Evolutionary conservation across 2,113 vertebrate species (phyloP), one percentile per base, ranked within the genome.

Genomic region (Etheostoma spectabile): DNA sequence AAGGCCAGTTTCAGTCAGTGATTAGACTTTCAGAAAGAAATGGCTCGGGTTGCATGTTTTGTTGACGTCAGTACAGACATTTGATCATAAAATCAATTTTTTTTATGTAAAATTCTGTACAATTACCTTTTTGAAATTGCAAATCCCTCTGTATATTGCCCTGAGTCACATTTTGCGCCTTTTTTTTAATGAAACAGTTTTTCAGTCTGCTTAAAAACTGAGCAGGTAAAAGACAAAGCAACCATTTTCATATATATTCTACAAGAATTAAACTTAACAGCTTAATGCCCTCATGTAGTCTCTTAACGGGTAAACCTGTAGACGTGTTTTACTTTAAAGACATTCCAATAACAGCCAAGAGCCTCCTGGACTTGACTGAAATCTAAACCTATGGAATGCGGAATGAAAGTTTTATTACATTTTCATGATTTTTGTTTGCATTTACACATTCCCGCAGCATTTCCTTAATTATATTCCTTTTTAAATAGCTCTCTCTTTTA

Each of bases 341-440:
- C 66, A 61, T 84, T 86, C 64, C 60, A 60, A 46, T 4, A 63
- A 15, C 18, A 21, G 75, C 16, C n/a, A 22, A 4, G 8, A 66
- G 14, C 21, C 8, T 13, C 15, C 0, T 73, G 35, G 24, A 55
- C 19, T 56, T 33, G 14, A 48, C 67, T 42, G 1, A 48, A 35
- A 35, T 35, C 2, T 63, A 21, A 72, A 62, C 1, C 1, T 42
- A 10, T 18, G 3, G 3, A 65, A 52, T 7, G 59, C 30, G 33
- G 11, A 60, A 7, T 62, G 49, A 60, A 27, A 24, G 33, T 22
- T 75, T 46, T 66, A 3, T 71, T 57, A 42, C 30, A 18, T 8
- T 12, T 60, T 33, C 16, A 19, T 30, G 5, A 0, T 33, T 38
- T 51, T 45, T 21, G 0, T 66, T 63, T 57, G 4, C 42, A 38